Evolutionary conservation across 1,140 invertebrate genomes (phyloP).

Genomic region (Carcinoscorpius rotundicauda): DNA sequence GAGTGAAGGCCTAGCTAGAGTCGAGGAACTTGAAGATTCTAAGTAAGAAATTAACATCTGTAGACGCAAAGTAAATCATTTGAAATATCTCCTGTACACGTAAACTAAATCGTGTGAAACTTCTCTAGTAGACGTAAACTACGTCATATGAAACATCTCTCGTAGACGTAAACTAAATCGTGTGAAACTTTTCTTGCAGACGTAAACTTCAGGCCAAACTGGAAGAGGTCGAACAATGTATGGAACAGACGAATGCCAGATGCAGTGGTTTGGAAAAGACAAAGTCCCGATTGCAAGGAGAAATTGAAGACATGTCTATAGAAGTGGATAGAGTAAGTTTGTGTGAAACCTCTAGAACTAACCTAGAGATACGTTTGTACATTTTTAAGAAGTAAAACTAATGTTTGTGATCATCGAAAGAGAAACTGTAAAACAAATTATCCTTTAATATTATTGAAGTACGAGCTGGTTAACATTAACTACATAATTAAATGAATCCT

Average conservation of each 20-base stretch:
- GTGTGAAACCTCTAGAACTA: neutral
- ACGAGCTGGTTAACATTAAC: too few relatives aligned
- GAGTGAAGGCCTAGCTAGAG: constrained; percentile 85
- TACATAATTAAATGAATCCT: too few relatives aligned
- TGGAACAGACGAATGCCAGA: constrained; percentile 95
- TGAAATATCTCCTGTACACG: neutral
- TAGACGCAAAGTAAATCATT: neutral
- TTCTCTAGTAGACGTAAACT: neutral
- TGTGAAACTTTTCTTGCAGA: constrained; percentile 3
- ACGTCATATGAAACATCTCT: neutral
- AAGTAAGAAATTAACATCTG: constrained; percentile 40
- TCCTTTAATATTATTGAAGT: neutral
- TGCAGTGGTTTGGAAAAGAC: constrained; percentile 93
- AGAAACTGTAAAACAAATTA: neutral
- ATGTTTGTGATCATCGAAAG: neutral
- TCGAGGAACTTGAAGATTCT: constrained; percentile 96
- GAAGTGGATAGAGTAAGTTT: constrained; percentile 65
- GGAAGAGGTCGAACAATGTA: constrained; percentile 92
- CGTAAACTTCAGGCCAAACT: constrained; percentile 86
- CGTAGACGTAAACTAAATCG: neutral
- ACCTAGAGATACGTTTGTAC: neutral
- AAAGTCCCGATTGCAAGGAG: constrained; percentile 87
- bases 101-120: neutral
- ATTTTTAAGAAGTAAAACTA: neutral
- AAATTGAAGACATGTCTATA: constrained; percentile 95